Base-by-base conservation (phyloP, 2,797 vertebrate genomes). In the Alosa sapidissima region DNA sequence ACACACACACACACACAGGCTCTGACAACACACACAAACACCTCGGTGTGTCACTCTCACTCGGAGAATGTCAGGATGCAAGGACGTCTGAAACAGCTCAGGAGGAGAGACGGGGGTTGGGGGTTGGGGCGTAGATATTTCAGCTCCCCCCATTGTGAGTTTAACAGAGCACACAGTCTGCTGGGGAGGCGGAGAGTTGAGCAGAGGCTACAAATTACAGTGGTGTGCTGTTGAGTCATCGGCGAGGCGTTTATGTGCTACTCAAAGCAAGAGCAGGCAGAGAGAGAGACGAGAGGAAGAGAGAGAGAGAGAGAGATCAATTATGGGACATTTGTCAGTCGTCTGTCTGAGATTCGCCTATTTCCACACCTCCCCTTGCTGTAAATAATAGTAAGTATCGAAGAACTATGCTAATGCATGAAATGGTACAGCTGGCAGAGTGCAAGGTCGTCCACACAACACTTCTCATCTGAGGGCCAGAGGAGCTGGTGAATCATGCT, bases 221-320 rank as follows among this genome's bases (percentile, higher is more conserved):
- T 36, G 58, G 7, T 45, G 19, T 55, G 83, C 19, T 28, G 10
- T 54, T 72, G 72, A 78, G 72, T 78, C 72, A 78, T 36, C 72
- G 41, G 72, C 5, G 72, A 78, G 72, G 72, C 72, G 72, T 78
- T 78, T 78, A 45, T 82, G 45, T 83, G 85, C 36, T 19, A 13
- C 58, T 60, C 36, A 81, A 48, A 81, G 19, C 21, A 24, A 16
- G 51, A 81, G 81, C 8, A 54, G 51, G 81, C 21, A 58, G 75
- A 75, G 47, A 84, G 62, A 33, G 11, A 28, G 28, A 28, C 28
- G 28, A 28, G 28, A 28, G 28, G 62, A 47, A 28, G 28, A 28
- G 28, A 68, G 58, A 83, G 55, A 28, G 58, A 83, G 78, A 75
- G 65, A 41, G 65, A 75, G 36, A 45, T 75, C 14, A 36, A 78